Evolutionary conservation across 2,113 vertebrate genomes (phyloP).

Genomic region (Myiozetetes cayanensis): DNA sequence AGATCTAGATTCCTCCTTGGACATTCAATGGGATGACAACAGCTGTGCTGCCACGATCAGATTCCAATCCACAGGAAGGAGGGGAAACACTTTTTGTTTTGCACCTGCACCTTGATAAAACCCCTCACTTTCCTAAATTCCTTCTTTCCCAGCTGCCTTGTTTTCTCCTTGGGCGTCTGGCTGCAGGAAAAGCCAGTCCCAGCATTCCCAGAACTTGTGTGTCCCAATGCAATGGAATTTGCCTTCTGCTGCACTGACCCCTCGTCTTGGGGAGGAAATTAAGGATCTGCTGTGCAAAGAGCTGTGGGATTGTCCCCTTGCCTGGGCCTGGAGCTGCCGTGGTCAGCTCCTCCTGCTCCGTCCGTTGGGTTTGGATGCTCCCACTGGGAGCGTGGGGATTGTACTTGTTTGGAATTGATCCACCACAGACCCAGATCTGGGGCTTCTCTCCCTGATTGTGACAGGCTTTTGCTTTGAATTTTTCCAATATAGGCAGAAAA

Average conservation of each 20-base stretch:
- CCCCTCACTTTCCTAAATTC: neutral
- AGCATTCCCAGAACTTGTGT: neutral
- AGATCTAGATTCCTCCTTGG: constrained; percentile 21
- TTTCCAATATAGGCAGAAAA: neutral
- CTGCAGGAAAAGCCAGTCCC: neutral
- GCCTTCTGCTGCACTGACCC: neutral
- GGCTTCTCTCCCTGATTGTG: neutral
- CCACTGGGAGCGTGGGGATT: neutral
- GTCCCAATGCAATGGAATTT: neutral
- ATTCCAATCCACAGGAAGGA: neutral
- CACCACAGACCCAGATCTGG: neutral
- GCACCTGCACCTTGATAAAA: constrained; percentile 70
- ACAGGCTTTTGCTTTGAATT: neutral
- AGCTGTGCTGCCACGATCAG: neutral
- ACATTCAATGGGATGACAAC: neutral
- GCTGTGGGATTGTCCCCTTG: neutral
- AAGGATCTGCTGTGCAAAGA: neutral
- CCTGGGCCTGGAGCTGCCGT: neutral
- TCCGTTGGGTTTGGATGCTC: neutral
- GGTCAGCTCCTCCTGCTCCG: neutral
- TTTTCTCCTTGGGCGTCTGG: neutral
- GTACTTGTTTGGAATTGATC: neutral
- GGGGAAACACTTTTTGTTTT: neutral
- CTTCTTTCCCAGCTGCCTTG: neutral
- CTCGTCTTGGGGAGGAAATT: neutral